Base-by-base conservation (phyloP, 2,888 invertebrate species). In the Antitype chi region DNA sequence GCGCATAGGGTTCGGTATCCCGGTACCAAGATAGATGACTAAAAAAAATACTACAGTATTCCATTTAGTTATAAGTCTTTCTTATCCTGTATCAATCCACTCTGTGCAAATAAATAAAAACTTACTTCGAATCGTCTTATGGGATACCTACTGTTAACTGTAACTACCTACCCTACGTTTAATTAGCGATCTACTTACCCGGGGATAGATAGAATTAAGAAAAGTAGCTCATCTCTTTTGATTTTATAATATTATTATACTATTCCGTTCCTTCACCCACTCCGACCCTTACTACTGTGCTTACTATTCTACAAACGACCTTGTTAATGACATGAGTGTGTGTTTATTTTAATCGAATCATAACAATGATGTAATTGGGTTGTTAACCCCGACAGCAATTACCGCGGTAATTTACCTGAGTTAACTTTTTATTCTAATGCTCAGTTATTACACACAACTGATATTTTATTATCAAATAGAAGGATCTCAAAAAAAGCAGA, bases 321-420 rank as follows among this genome's bases (percentile, higher is more conserved):
- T 80, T 70, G 84, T 49, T 80, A 70, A 55, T 70, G 71, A 60
- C 78, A 77, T 68, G 43, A 20, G 78, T 17, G 38, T 81, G 25
- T 82, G 49, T 79, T 64, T 70, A 66, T 84, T 80, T 64, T 57
- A 71, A 23, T 55, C 13, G 38, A 60, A 84, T 55, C 79, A 32
- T 55, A 84, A 68, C 79, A 80, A 59, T 79, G 23, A 32, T 67
- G 15, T 52, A 83, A 62, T 25, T 62, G 25, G 84, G 71, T 79
- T 80, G 80, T 69, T 63, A 43, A 70, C 57, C 80, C 47, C n/a
- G 25, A 15, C 55, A 52, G 52, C 15, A 5, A 63, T 32, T 57
- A 55, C 20, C 32, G 25, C 32, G 43, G 43, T 70, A 57, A 38
- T 62, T 47, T 13, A 28, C 20, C 47, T 38, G 28, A 23, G 57